Evolutionary conservation across 30 jellyfish, hydroid and myxozoan species (phyloP).

Genomic region (Aurelia coerulea): DNA sequence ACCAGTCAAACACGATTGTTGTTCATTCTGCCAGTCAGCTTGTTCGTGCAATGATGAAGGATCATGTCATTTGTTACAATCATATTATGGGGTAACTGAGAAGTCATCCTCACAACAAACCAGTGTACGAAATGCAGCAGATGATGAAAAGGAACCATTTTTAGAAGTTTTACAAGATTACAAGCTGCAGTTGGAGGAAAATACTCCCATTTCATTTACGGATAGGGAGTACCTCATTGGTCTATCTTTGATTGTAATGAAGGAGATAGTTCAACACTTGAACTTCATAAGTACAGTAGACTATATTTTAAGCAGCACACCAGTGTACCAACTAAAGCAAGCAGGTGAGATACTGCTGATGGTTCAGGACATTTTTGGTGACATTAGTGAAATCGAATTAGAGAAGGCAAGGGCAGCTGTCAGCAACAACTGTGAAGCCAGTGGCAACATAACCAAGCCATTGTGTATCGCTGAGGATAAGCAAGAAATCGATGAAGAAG

Average conservation of each 20-base stretch:
- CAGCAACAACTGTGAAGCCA: neutral
- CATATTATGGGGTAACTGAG: neutral
- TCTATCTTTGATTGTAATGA: neutral
- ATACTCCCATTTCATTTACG: slow-evolving; percentile 6
- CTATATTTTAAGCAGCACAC: slow-evolving; percentile 23
- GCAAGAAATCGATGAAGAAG: neutral
- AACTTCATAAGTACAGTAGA: slow-evolving; percentile 4
- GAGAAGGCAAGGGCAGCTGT: slow-evolving; percentile 6
- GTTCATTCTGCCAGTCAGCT: neutral
- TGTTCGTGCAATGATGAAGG: slow-evolving; percentile 25
- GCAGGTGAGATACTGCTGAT: slow-evolving; percentile 15
- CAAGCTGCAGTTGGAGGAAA: neutral
- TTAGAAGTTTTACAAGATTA: slow-evolving; percentile 6
- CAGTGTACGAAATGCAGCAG: neutral
- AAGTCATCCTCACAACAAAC: neutral
- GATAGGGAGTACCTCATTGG: slow-evolving; percentile 16
- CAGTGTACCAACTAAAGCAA: neutral
- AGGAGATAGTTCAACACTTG: slow-evolving; percentile 9
- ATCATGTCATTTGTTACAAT: neutral
- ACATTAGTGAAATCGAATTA: neutral
- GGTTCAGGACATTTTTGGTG: slow-evolving; percentile 19
- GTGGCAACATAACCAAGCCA: neutral
- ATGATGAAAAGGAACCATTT: slow-evolving; percentile 3
- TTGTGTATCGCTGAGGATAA: neutral
- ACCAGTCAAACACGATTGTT: slow-evolving; percentile 17